Evolutionary conservation across 2,113 vertebrate species (phyloP).

Genomic region (Numenius arquata): DNA sequence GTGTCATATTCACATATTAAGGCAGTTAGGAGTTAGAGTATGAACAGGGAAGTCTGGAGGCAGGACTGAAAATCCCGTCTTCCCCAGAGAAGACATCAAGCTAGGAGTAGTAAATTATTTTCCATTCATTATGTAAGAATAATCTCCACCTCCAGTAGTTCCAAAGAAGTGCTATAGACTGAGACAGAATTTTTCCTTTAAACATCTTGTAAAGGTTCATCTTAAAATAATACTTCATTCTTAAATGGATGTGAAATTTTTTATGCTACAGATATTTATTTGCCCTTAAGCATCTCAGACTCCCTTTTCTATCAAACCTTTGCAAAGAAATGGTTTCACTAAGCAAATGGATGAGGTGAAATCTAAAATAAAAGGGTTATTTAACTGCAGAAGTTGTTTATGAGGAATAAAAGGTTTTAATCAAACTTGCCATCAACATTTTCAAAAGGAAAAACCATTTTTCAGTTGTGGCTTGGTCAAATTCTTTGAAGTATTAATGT

Average conservation of each 20-base stretch:
- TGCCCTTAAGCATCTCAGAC: neutral
- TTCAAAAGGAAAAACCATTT: conserved; percentile 54
- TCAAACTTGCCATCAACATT: conserved; percentile 37
- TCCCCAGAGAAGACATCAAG: neutral
- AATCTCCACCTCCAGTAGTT: neutral
- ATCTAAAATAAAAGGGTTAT: neutral
- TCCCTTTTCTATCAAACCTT: neutral
- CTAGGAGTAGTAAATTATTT: neutral
- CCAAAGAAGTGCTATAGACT: neutral
- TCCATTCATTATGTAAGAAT: neutral
- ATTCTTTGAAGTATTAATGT: conserved; percentile 58
- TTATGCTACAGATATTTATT: neutral
- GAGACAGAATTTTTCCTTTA: neutral
- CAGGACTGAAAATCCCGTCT: neutral
- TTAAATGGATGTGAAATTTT: neutral
- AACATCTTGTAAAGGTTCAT: neutral
- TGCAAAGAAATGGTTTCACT: neutral
- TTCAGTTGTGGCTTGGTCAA: conserved; percentile 28
- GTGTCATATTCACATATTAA: neutral
- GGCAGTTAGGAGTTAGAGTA: neutral
- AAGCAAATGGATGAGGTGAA: neutral
- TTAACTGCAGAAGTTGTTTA: conserved; percentile 26
- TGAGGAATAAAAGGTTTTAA: conserved; percentile 30
- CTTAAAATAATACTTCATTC: neutral
- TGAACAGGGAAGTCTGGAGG: neutral